A percentile compares a stretch with the other conserved stretches of the same genome.
Evolutionary conservation across 2,888 invertebrate genomes (phyloP).

Genomic region (Tuta absoluta): DNA sequence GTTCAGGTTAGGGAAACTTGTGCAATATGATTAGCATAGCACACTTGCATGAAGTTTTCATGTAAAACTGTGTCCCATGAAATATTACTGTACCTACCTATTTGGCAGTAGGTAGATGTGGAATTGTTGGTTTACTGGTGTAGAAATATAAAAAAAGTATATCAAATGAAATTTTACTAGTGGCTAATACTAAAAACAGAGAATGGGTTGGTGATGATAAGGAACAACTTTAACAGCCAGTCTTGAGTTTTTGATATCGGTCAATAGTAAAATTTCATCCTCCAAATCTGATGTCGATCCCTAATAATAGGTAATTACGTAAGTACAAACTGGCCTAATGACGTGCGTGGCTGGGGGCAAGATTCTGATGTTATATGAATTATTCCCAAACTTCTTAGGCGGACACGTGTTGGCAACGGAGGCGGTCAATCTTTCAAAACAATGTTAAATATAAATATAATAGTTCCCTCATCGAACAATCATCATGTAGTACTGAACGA

Average conservation of each 20-base stretch:
- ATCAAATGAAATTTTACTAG: too few relatives aligned
- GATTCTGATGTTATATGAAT: constrained; percentile 50
- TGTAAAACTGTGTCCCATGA: background rate
- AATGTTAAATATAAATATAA: constrained; percentile 52
- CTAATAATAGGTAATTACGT: background rate
- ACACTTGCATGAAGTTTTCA: background rate
- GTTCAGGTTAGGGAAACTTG: background rate
- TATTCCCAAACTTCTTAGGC: constrained; percentile 36
- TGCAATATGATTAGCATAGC: constrained; percentile 7
- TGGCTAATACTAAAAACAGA: too few relatives aligned
- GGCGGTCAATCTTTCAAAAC: constrained; percentile 60
- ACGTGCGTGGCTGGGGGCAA: constrained; percentile 38
- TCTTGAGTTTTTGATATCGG: too few relatives aligned
- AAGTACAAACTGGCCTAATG: background rate
- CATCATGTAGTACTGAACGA: background rate
- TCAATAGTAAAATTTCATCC: too few relatives aligned
- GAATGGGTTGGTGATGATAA: too few relatives aligned
- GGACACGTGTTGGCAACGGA: constrained; percentile 68
- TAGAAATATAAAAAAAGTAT: too few relatives aligned
- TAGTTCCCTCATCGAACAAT: constrained; percentile 46
- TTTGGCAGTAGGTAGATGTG: too few relatives aligned
- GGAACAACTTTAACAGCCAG: too few relatives aligned
- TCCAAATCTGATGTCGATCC: background rate
- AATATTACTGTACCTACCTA: background rate
- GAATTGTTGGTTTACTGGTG: too few relatives aligned